Evolutionary conservation across 2,888 invertebrate species (phyloP).

Genomic region (Tortricodes alternella): DNA sequence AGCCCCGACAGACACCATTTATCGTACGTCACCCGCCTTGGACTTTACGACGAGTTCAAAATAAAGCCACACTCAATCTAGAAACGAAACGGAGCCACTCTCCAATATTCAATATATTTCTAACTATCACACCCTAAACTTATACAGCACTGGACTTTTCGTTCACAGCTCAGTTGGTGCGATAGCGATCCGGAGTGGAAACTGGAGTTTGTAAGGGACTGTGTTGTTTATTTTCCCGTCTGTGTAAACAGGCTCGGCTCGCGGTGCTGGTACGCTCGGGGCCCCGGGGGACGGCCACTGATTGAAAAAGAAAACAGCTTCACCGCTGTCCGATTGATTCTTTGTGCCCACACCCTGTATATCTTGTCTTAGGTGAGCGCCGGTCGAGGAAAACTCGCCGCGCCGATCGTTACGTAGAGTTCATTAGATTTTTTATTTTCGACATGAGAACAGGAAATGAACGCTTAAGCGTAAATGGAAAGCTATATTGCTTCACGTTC

Average conservation of each 20-base stretch:
- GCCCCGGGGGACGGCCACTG: conserved; percentile 67
- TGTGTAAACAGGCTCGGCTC: conserved; percentile 44
- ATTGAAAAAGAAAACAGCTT: conserved; percentile 80
- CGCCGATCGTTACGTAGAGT: not conserved
- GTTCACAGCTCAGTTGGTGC: conserved; percentile 41
- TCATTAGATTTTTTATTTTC: not conserved
- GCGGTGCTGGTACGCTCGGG: conserved; percentile 52
- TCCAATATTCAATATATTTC: conserved; percentile 74
- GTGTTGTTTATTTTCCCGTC: conserved; percentile 35
- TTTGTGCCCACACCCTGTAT: conserved; percentile 60
- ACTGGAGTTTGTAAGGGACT: conserved; percentile 29
- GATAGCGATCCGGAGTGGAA: not conserved
- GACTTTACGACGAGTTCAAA: conserved; percentile 58
- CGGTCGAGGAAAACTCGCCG: not conserved
- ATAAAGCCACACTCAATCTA: conserved; percentile 66
- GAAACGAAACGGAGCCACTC: conserved; percentile 53
- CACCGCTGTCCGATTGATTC: conserved; percentile 75
- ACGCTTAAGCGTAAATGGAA: too few species aligned
- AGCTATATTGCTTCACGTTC: too few species aligned
- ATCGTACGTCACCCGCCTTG: conserved; percentile 31
- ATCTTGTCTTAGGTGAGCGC: conserved; percentile 57
- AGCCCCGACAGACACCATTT: conserved; percentile 37
- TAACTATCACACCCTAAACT: conserved; percentile 57
- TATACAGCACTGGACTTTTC: conserved; percentile 41
- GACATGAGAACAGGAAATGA: not conserved